phyloP scores from a whole-genome alignment of 1,140 invertebrate genomes.

The Chlorops oryzae region DNA sequence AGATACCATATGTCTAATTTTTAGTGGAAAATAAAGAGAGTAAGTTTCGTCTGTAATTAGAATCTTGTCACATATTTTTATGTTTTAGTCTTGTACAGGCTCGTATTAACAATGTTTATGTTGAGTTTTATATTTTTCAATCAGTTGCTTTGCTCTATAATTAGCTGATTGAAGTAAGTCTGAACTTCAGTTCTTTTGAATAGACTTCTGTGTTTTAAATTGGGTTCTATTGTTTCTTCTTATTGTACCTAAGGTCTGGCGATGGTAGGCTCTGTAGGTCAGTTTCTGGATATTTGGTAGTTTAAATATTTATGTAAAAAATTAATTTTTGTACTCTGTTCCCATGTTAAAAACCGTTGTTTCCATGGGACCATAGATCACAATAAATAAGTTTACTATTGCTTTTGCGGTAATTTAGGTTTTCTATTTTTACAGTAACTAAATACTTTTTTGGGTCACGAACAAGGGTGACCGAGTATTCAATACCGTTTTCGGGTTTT shows the following conservation, averaged over 20 bases:
- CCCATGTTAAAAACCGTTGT: slow-evolving; percentile 9
- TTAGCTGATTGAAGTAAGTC: slow-evolving; percentile 12
- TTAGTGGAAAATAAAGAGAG: too few species aligned
- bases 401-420: slow-evolving; percentile 18
- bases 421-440: slow-evolving; percentile 16
- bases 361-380: slow-evolving; percentile 18
- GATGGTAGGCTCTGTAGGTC: slow-evolving; percentile 19
- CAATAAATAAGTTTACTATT: slow-evolving; percentile 18
- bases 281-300: slow-evolving; percentile 17
- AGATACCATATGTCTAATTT: too few species aligned
- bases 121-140: too few species aligned
- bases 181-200: slow-evolving; percentile 15
- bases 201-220: slow-evolving; percentile 16
- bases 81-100: too few species aligned
- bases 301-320: slow-evolving; percentile 17
- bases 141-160: slow-evolving; percentile 6
- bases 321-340: slow-evolving; percentile 24
- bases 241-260: slow-evolving; percentile 13
- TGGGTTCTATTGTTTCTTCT: slow-evolving; percentile 16
- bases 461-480: slow-evolving; percentile 19
- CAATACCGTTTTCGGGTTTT: slow-evolving; percentile 11
- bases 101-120: too few species aligned
- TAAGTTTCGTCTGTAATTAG: too few species aligned
- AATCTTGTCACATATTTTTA: too few species aligned
- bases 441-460: slow-evolving; percentile 21